Base-by-base conservation (phyloP, 2,113 vertebrate species). In the Archocentrus centrarchus region DNA sequence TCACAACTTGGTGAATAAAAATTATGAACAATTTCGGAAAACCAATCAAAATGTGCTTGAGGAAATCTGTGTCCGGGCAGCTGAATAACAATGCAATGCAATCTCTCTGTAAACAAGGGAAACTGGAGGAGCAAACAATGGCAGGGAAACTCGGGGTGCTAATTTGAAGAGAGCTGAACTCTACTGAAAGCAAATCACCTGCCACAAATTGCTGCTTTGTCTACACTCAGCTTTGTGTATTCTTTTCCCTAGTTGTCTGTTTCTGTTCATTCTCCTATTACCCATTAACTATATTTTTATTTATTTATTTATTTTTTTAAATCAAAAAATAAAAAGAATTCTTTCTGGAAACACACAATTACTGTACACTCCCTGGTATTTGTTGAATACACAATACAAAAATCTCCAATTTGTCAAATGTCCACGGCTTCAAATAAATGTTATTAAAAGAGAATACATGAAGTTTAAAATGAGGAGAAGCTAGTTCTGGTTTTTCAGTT, bases 391-490 rank as follows among this genome's bases (percentile, higher is more conserved):
- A 87, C 37, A 73, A 60, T 82, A 6, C 27, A 58, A 32, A 58
- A 6, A 18, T 18, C 18, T 76, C 55, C 58, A 55, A 44, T 86
- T 80, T 64, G 27, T 55, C 22, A 59, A 32, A 27, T 50, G 64
- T 30, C 58, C 2, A 13, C 18, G 7, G 61, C 84, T 89, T 85
- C 80, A 85, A 76, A 83, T 39, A 47, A 79, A 55, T 50, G 14
- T 22, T 68, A 68, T 68, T 27, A 3, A 18, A 82, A 81, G 58
- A 77, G 47, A 87, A 32, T 1, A 8, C 20, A 27, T 1, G 5
- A 63, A 24, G 50, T 86, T 76, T 93, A 86, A 81, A 78, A 79
- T 89, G 75, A 85, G 77, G 41, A 64, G 27, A 77, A 89, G 88
- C 88, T 32, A 30, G 79, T 88, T 90, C 85, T 55, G 59, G 75